phyloP scores from a whole-genome alignment of 2,888 invertebrate genomes.

The Drosophila barbarae region DNA sequence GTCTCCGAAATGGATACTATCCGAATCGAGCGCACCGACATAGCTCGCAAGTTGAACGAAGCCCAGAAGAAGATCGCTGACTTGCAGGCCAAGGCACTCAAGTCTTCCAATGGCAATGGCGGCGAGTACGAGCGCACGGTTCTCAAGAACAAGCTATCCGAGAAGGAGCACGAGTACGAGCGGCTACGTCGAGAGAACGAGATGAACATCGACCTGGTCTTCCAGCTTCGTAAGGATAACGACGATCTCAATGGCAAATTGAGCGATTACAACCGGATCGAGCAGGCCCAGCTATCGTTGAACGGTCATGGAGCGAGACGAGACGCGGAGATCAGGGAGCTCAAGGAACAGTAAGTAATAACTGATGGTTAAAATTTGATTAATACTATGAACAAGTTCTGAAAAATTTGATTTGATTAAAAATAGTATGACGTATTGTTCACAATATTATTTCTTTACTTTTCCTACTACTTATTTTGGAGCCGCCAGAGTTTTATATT shows the following conservation, averaged over 20 bases:
- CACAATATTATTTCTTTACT: neutral
- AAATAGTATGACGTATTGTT: neutral
- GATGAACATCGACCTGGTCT: constrained; percentile 85
- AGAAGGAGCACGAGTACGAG: constrained; percentile 87
- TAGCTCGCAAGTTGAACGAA: constrained; percentile 73
- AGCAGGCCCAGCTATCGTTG: constrained; percentile 89
- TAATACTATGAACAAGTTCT: neutral
- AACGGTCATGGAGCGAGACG: constrained; percentile 87
- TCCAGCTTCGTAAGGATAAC: constrained; percentile 86
- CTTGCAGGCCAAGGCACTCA: constrained; percentile 73
- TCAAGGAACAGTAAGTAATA: constrained; percentile 82
- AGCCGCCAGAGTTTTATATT: neutral
- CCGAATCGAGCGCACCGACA: constrained; percentile 75
- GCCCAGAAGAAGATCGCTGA: constrained; percentile 75
- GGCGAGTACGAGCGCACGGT: constrained; percentile 84
- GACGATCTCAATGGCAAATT: constrained; percentile 90
- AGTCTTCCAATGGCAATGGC: constrained; percentile 59
- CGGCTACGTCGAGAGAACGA: constrained; percentile 85
- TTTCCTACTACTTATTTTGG: too few species aligned
- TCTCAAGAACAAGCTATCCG: constrained; percentile 85
- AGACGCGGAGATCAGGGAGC: constrained; percentile 87
- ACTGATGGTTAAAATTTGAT: neutral
- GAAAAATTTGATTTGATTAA: neutral
- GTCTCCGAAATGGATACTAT: constrained; percentile 73
- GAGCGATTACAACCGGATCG: constrained; percentile 91